These are phyloP conservation scores for Zalophus californianus DNA, from an alignment of 2,797 vertebrate species.

Conservation along the genomic window DNA sequence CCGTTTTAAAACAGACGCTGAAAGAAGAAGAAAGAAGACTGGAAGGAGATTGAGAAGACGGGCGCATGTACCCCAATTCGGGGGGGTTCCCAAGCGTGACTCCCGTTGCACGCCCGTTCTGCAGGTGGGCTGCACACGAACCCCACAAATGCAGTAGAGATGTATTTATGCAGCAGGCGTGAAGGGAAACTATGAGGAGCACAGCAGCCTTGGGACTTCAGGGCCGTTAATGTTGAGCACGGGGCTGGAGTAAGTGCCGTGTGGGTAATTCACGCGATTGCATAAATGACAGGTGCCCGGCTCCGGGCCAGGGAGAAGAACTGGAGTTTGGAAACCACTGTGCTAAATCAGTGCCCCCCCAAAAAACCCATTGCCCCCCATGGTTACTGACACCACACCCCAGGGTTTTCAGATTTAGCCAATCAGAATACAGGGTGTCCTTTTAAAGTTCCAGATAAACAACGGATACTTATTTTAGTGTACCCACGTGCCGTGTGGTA, in stretches of 20 bases:
- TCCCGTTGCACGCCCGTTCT: rapidly evolving
- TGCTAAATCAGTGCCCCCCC: not conserved
- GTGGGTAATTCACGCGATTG: rapidly evolving
- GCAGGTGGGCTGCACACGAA: too few relatives aligned
- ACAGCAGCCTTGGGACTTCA: not conserved
- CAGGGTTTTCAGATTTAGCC: not conserved
- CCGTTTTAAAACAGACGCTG: not conserved
- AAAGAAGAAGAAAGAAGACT: not conserved
- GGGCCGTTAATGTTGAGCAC: rapidly evolving
- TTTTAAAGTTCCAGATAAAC: not conserved
- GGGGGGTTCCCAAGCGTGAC: not conserved
- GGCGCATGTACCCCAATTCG: rapidly evolving
- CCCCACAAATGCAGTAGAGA: not conserved
- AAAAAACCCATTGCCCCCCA: not conserved
- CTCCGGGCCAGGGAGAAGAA: not conserved
- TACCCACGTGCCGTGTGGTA: rapidly evolving
- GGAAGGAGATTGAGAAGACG: not conserved
- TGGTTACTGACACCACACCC: not conserved
- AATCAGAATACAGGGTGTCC: not conserved
- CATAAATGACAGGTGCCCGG: not conserved
- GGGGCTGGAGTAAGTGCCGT: not conserved
- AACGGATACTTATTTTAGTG: too few relatives aligned
- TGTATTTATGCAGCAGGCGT: not conserved
- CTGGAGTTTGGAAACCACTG: not conserved
- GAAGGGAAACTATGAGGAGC: not conserved